Percentiles rank a stretch among this genome's conserved stretches.
phyloP scores from a whole-genome alignment of 2,113 vertebrate genomes.

The Takifugu bimaculatus region DNA sequence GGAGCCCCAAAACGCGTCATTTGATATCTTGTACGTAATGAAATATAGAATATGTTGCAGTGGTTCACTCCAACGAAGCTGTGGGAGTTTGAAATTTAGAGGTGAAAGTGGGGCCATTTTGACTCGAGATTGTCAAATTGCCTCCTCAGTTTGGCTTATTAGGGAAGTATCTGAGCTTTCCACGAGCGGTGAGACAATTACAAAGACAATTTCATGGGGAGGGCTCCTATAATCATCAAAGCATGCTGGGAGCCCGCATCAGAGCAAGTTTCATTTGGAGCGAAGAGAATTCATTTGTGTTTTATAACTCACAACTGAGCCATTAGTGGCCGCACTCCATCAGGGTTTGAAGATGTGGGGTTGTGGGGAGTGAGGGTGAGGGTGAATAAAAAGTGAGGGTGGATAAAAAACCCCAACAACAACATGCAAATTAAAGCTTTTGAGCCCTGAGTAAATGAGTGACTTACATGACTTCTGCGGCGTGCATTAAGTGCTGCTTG shows the following conservation, averaged over 20 bases:
- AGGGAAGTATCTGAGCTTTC: conserved; percentile 60
- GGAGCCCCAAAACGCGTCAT: not conserved
- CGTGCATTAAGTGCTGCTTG: conserved; percentile 41
- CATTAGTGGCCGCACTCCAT: conserved; percentile 64
- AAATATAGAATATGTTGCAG: not conserved
- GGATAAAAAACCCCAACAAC: conserved; percentile 50
- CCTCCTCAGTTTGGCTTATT: conserved; percentile 60
- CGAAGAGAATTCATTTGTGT: conserved; percentile 70
- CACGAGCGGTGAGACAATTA: conserved; percentile 69
- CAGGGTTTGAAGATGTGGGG: conserved; percentile 41
- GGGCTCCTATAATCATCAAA: conserved; percentile 73
- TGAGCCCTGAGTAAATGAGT: conserved; percentile 52
- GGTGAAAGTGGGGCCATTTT: conserved; percentile 41
- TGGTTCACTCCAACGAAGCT: conserved; percentile 15
- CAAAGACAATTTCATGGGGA: conserved; percentile 70
- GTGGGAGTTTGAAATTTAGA: conserved; percentile 26
- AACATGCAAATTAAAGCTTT: conserved; percentile 62
- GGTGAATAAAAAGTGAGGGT: conserved; percentile 4
- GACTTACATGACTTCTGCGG: conserved; percentile 56
- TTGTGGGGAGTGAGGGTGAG: no score
- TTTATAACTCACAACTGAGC: conserved; percentile 67
- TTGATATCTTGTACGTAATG: not conserved
- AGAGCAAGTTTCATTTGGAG: conserved; percentile 68
- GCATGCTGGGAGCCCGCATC: conserved; percentile 70
- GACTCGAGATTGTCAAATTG: conserved; percentile 50